These are phyloP conservation scores for Alcis repandata DNA, from an alignment of 2,888 invertebrate genomes.

Conservation along the genomic window DNA sequence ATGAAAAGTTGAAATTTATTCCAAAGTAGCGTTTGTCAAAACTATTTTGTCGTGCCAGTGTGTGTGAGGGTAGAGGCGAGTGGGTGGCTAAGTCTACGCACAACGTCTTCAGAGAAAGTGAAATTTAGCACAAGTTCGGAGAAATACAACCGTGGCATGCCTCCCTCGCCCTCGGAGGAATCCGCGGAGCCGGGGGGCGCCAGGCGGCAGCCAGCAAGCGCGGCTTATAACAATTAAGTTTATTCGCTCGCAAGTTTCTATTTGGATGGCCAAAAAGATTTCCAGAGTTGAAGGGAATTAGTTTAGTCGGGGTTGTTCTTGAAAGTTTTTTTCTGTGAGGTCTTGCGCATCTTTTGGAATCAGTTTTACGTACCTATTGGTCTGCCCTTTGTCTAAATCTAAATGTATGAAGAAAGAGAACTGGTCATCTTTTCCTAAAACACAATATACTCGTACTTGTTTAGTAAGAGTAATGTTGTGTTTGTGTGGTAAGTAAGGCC, in stretches of 20 bases:
- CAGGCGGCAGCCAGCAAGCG: slow-evolving; percentile 68
- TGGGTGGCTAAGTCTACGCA: slow-evolving; percentile 83
- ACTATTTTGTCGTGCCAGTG: slow-evolving; percentile 73
- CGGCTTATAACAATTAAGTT: slow-evolving; percentile 86
- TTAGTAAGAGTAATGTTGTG: not conserved
- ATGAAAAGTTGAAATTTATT: slow-evolving; percentile 48
- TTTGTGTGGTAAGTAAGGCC: not conserved
- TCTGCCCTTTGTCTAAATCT: not conserved
- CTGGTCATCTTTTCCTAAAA: too few relatives aligned
- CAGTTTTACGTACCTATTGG: not conserved
- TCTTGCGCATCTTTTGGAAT: slow-evolving; percentile 17
- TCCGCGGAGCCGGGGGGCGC: slow-evolving; percentile 63
- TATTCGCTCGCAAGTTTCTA: slow-evolving; percentile 80
- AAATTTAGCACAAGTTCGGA: slow-evolving; percentile 86
- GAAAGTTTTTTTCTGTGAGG: slow-evolving; percentile 3
- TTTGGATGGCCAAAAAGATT: slow-evolving; percentile 65
- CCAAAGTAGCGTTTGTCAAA: slow-evolving; percentile 56
- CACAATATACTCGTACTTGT: too few relatives aligned
- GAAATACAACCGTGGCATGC: slow-evolving; percentile 79
- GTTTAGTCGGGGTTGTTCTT: slow-evolving; percentile 35
- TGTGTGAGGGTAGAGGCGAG: slow-evolving; percentile 66
- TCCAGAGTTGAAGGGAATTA: slow-evolving; percentile 50
- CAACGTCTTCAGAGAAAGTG: slow-evolving; percentile 85
- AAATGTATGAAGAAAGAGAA: not conserved
- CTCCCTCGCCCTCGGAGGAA: slow-evolving; percentile 65